phyloP scores from a whole-genome alignment of 2,888 invertebrate species.

The Chrysolina haemoptera region DNA sequence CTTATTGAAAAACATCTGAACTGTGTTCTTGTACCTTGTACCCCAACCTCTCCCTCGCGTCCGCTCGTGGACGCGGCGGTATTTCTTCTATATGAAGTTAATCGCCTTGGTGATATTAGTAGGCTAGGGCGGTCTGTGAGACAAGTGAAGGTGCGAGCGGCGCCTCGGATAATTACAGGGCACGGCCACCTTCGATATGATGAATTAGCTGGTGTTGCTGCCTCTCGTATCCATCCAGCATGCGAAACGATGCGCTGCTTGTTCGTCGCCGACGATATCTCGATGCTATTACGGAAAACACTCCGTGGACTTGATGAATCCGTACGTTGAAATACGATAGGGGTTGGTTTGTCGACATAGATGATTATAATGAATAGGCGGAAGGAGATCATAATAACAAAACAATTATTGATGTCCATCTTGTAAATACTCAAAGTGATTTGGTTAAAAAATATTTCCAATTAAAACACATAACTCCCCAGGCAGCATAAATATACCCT shows the following conservation, averaged over 20 bases:
- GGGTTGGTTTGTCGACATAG: background rate
- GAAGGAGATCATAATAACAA: too few species aligned
- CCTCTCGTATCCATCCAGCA: conserved; percentile 55
- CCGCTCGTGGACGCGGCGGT: conserved; percentile 24
- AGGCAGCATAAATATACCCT: too few species aligned
- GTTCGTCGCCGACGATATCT: conserved; percentile 11
- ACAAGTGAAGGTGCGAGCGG: conserved; percentile 66
- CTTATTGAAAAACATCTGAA: too few species aligned
- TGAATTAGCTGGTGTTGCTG: conserved; percentile 67
- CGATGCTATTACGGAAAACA: conserved; percentile 13
- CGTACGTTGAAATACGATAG: background rate
- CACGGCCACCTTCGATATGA: conserved; percentile 66
- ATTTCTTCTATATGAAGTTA: conserved; percentile 48
- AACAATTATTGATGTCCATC: too few species aligned
- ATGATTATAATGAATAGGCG: too few species aligned
- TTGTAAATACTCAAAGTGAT: too few species aligned
- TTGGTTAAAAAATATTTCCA: too few species aligned
- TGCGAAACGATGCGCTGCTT: conserved; percentile 40
- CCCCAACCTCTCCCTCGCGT: background rate
- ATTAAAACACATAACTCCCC: too few species aligned
- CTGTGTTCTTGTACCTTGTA: too few species aligned
- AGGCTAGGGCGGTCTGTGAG: conserved; percentile 58
- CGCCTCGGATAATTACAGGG: conserved; percentile 68
- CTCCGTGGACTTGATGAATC: conserved; percentile 2
- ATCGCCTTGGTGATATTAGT: conserved; percentile 61